Conservation (phyloP, 1,140 invertebrate genomes). For the Eriosoma lanigerum region DNA sequence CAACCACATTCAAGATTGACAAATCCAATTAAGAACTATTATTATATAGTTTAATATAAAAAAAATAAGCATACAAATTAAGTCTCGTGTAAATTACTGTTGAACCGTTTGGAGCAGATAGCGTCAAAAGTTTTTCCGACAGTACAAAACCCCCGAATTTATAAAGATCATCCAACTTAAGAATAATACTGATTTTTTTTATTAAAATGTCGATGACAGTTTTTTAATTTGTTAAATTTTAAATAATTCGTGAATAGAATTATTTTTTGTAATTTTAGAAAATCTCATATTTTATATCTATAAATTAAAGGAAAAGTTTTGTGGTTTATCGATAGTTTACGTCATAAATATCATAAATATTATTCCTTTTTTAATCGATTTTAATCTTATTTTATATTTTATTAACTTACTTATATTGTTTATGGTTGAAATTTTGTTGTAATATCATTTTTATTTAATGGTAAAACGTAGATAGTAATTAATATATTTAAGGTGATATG, state of each 20-base stretch:
- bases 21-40: conserved; percentile 47
- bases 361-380: too few species aligned
- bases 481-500: too few species aligned
- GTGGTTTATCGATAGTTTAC: too few species aligned
- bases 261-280: neutral
- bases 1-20: conserved; percentile 41
- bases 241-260: neutral
- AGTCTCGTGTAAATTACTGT: conserved; percentile 50
- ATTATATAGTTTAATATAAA: conserved; percentile 20
- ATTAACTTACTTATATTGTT: too few species aligned
- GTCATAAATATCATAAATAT: too few species aligned
- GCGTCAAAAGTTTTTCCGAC: conserved; percentile 48
- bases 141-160: conserved; percentile 23
- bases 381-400: too few species aligned
- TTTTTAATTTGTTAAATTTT: conserved; percentile 13
- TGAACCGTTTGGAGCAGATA: conserved; percentile 25
- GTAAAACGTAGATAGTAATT: too few species aligned
- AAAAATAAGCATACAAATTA: conserved; percentile 42
- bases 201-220: conserved; percentile 27
- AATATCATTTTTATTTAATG: too few species aligned
- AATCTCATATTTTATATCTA: too few species aligned
- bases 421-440: too few species aligned
- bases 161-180: conserved; percentile 15
- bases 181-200: conserved; percentile 11
- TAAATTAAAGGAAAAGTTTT: too few species aligned